Conservation (phyloP, 1,140 invertebrate species). For the Pteromalus puparum region DNA sequence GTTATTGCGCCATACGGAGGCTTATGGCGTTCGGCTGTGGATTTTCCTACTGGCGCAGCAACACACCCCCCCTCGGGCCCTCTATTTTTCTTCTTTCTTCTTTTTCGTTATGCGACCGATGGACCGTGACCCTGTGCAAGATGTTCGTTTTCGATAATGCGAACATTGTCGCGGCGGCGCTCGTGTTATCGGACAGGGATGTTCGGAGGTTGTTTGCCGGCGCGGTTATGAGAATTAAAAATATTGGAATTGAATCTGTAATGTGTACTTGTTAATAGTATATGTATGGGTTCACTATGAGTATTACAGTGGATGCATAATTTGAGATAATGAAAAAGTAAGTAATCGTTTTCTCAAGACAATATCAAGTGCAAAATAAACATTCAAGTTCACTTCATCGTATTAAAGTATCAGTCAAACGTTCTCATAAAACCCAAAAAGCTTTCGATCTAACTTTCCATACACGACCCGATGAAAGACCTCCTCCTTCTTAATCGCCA, state of each 20-base stretch:
- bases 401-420: too few species aligned
- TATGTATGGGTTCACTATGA: too few species aligned
- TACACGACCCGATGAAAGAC: too few species aligned
- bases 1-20: conserved; percentile 62
- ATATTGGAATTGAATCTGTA: not conserved
- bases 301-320: too few species aligned
- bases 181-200: not conserved
- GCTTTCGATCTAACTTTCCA: too few species aligned
- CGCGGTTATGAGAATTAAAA: not conserved
- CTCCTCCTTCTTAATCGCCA: too few species aligned
- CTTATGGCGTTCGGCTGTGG: conserved; percentile 57
- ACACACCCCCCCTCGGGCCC: not conserved
- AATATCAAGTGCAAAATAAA: too few species aligned
- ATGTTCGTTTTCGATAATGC: conserved; percentile 35
- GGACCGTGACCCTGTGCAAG: conserved; percentile 1
- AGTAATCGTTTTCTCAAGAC: too few species aligned
- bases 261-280: too few species aligned
- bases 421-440: too few species aligned
- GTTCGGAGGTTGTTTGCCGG: not conserved
- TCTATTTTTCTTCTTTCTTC: conserved; percentile 46
- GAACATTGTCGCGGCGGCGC: not conserved
- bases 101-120: not conserved
- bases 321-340: too few species aligned
- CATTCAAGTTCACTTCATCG: too few species aligned
- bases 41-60: conserved; percentile 3